Conservation (phyloP, 2,113 vertebrate genomes). For the Psephotus haematonotus region DNA sequence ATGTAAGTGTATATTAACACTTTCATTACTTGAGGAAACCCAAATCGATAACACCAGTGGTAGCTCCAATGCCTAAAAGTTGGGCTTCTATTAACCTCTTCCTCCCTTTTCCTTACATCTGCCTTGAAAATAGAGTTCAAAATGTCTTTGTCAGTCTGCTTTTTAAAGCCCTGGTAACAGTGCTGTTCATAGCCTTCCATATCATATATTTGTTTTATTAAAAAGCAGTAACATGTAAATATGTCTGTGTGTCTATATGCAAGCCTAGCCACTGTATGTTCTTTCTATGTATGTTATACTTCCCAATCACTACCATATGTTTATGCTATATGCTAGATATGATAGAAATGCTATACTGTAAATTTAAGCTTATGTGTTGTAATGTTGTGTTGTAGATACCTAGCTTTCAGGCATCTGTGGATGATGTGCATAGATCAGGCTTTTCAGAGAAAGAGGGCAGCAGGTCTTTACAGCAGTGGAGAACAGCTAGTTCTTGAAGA, state of each 20-base stretch:
- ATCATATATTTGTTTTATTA: background rate
- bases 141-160: background rate
- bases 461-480: background rate
- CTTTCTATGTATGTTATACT: background rate
- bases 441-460: background rate
- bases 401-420: background rate
- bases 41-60: constrained; percentile 3
- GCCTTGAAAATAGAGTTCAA: background rate
- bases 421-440: background rate
- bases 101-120: background rate
- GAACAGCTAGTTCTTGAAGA: background rate
- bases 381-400: background rate
- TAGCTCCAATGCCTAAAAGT: background rate
- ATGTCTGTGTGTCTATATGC: background rate
- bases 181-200: background rate
- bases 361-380: background rate
- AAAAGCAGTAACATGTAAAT: background rate
- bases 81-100: constrained; percentile 13
- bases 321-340: background rate
- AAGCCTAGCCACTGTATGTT: background rate
- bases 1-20: constrained; percentile 27
- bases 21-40: constrained; percentile 36
- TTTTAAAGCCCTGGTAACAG: background rate
- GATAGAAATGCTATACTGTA: background rate
- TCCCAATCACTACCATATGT: background rate